Evolutionary conservation across 2,797 vertebrate species (phyloP).

Genomic region (Chrosomus eos): DNA sequence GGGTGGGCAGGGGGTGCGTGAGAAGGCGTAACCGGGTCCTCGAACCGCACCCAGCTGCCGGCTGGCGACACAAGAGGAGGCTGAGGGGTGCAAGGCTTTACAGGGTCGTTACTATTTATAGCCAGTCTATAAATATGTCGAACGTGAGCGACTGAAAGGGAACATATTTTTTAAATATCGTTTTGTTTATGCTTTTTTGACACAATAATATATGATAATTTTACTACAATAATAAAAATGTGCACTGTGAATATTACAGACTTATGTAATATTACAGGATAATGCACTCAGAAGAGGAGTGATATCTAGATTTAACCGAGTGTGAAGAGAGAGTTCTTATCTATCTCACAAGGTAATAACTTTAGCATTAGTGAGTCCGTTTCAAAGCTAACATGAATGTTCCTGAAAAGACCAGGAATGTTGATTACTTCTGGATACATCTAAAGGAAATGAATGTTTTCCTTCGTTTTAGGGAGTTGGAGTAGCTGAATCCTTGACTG

Average conservation of each 20-base stretch:
- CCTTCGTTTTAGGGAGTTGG: constrained; percentile 26
- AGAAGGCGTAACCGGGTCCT: too few relatives aligned
- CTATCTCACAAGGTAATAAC: neutral
- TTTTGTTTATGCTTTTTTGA: neutral
- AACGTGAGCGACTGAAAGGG: too few relatives aligned
- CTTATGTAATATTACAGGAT: neutral
- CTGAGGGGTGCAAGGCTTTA: too few relatives aligned
- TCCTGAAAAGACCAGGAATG: constrained; percentile 6
- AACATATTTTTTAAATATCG: neutral
- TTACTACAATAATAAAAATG: neutral
- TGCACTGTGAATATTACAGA: neutral
- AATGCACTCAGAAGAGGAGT: neutral
- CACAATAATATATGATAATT: neutral
- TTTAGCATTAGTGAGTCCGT: neutral
- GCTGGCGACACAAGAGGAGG: too few relatives aligned
- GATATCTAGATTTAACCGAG: neutral
- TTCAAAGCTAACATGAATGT: neutral
- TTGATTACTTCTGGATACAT: constrained; percentile 6
- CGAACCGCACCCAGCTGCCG: too few relatives aligned
- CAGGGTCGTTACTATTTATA: too few relatives aligned
- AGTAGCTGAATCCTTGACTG: constrained; percentile 2
- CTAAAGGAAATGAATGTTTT: constrained; percentile 16
- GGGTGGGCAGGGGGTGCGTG: too few relatives aligned
- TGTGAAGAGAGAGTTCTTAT: neutral
- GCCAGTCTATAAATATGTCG: too few relatives aligned